Evolutionary conservation across 2,113 vertebrate genomes (phyloP).

Genomic region (Sphyrna mokarran): DNA sequence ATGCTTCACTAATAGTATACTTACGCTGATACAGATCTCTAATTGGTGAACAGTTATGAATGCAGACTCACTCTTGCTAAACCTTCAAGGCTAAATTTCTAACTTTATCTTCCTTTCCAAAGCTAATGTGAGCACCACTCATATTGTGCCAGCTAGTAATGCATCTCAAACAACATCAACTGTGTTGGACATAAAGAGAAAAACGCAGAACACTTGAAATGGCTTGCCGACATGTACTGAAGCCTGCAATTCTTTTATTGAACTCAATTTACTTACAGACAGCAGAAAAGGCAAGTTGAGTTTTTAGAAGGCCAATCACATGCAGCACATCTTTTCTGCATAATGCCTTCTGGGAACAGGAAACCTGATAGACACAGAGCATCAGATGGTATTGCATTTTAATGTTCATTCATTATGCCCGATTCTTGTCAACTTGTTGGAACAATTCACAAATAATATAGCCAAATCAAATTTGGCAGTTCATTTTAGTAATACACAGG

Average conservation of each 20-base stretch:
- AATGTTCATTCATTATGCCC: slow-evolving; percentile 52
- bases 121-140: background rate
- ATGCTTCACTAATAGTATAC: background rate
- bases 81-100: background rate
- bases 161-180: background rate
- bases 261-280: background rate
- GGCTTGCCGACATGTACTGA: background rate
- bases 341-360: background rate
- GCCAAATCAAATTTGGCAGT: slow-evolving; percentile 45
- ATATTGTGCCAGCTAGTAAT: background rate
- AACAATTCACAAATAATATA: slow-evolving; percentile 45
- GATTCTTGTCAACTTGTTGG: slow-evolving; percentile 44
- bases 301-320: background rate
- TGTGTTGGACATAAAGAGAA: background rate
- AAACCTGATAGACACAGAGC: slow-evolving; percentile 45
- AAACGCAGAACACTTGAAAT: background rate
- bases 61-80: background rate
- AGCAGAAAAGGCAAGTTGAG: background rate
- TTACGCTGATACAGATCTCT: background rate
- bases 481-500: slow-evolving; percentile 34
- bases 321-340: background rate
- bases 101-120: background rate
- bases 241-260: background rate
- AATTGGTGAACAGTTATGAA: background rate
- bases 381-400: slow-evolving; percentile 51